Conservation (phyloP, 2,797 vertebrate species). For the Hippoglossus hippoglossus region DNA sequence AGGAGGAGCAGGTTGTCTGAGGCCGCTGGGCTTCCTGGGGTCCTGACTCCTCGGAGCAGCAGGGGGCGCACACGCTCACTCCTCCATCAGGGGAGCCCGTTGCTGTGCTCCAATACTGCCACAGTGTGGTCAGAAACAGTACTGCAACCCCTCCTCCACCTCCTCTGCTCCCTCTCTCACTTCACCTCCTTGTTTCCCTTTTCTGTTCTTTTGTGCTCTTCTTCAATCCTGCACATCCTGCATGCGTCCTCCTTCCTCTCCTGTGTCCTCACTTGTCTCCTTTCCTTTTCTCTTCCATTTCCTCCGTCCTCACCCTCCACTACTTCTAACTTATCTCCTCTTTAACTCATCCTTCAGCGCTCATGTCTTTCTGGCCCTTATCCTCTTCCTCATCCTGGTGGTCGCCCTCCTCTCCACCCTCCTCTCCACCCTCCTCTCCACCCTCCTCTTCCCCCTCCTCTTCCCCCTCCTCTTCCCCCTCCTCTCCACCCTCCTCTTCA, state of each 20-base stretch:
- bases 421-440: too few relatives aligned
- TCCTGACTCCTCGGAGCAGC: background rate
- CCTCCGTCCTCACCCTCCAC: background rate
- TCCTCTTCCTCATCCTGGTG: background rate
- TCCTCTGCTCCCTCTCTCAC: background rate
- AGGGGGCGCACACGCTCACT: background rate
- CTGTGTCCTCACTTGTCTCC: background rate
- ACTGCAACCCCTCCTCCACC: background rate
- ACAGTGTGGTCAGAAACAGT: conserved; percentile 40
- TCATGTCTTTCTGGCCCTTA: background rate
- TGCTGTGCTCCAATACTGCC: conserved; percentile 62
- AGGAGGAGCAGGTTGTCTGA: conserved; percentile 4
- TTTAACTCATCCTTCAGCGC: background rate
- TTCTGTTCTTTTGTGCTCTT: background rate
- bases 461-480: too few relatives aligned
- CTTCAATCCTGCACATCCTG: background rate
- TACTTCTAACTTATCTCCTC: background rate
- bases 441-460: too few relatives aligned
- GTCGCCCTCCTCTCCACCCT: background rate
- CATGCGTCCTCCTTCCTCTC: background rate
- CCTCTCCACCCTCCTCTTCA: too few relatives aligned
- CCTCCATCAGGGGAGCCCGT: background rate
- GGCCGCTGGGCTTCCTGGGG: background rate
- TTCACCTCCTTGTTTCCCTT: background rate
- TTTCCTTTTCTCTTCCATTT: background rate